Conservation (phyloP, 2,888 invertebrate species). For the Drosophila siamana region DNA sequence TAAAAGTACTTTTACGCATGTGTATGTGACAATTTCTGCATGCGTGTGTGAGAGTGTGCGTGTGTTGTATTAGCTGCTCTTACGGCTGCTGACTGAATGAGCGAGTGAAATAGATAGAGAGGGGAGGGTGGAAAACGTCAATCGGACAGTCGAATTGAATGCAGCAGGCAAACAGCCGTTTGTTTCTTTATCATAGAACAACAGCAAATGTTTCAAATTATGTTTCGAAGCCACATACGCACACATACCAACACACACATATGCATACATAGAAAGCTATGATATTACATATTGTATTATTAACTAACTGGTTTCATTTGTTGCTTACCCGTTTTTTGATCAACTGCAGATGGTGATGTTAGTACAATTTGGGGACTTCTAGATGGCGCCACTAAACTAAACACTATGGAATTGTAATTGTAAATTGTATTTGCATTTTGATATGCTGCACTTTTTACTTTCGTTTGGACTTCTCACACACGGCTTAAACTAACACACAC, state of each 20-base stretch:
- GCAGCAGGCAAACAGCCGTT: conserved; percentile 70
- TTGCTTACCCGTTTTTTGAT: conserved; percentile 48
- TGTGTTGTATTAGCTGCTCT: conserved; percentile 36
- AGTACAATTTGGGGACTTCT: conserved; percentile 28
- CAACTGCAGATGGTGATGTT: conserved; percentile 36
- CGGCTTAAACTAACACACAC: conserved; percentile 38
- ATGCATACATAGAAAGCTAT: conserved; percentile 13
- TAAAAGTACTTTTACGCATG: conserved; percentile 22
- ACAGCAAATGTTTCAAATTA: conserved; percentile 55
- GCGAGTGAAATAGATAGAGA: conserved; percentile 5
- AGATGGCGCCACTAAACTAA: conserved; percentile 21
- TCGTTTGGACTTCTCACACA: conserved; percentile 25
- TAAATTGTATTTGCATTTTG: conserved; percentile 47
- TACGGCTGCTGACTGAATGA: conserved; percentile 48
- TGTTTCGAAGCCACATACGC: conserved; percentile 60
- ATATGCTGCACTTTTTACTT: conserved; percentile 5
- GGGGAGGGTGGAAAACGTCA: conserved; percentile 53
- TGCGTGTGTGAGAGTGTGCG: conserved; percentile 18
- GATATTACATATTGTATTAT: conserved; percentile 46
- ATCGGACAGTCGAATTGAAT: conserved; percentile 17
- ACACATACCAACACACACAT: conserved; percentile 25
- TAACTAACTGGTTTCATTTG: conserved; percentile 45
- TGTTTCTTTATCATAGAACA: conserved; percentile 53
- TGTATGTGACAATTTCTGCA: conserved; percentile 17
- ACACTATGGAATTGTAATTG: conserved; percentile 21